phyloP scores from a whole-genome alignment of 2,113 vertebrate genomes.

The Scatophagus argus region DNA sequence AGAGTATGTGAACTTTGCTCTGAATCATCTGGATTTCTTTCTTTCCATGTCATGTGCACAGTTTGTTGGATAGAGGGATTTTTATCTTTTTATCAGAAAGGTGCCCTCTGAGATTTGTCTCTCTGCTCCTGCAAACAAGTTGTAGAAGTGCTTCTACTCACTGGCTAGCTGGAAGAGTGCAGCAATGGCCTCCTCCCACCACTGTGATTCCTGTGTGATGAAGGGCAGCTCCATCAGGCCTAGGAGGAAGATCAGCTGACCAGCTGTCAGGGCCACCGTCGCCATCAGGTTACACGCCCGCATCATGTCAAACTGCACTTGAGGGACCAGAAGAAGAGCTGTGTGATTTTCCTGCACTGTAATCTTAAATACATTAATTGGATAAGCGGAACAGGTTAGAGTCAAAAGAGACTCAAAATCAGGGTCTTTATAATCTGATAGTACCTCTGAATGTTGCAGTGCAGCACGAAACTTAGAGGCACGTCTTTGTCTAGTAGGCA shows the following conservation, averaged over 20 bases:
- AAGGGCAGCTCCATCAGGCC: conserved; percentile 91
- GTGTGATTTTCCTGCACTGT: conserved; percentile 38
- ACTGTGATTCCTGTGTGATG: conserved; percentile 93
- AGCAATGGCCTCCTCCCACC: conserved; percentile 99
- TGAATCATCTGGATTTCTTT: conserved; percentile 18
- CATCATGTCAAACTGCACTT: conserved; percentile 99
- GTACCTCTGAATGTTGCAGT: background rate
- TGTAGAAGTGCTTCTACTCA: conserved; percentile 83
- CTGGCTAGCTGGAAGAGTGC: conserved; percentile 97
- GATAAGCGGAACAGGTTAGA: background rate
- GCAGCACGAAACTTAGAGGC: background rate
- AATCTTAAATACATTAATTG: background rate
- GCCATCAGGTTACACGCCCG: conserved; percentile 97
- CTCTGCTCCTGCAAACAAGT: background rate
- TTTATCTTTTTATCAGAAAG: background rate
- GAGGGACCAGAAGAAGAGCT: conserved; percentile 56
- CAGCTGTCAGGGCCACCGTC: conserved; percentile 90
- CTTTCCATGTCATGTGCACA: background rate
- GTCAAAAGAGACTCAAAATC: background rate
- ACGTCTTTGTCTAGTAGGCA: conserved; percentile 2
- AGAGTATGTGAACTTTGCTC: conserved; percentile 3
- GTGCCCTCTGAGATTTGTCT: background rate
- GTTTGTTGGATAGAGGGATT: background rate
- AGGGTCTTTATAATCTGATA: background rate
- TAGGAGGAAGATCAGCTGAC: conserved; percentile 95